Percentiles rank a stretch among this genome's conserved stretches.
Evolutionary conservation across 2,888 invertebrate species (phyloP).

Genomic region (Campoletis raptor): DNA sequence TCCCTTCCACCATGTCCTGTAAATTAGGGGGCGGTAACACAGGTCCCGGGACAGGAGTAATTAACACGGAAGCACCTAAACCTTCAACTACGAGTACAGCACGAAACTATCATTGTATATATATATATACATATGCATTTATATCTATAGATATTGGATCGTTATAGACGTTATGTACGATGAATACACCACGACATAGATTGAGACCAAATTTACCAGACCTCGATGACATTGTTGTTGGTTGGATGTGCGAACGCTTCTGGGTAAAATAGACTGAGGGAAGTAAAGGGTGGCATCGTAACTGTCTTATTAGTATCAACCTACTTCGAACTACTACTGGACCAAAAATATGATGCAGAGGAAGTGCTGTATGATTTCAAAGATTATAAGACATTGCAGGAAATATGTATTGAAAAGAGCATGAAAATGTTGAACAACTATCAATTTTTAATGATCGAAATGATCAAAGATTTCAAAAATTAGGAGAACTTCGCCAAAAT

Average conservation of each 20-base stretch:
- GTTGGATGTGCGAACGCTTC: background rate
- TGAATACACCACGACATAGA: slow-evolving; percentile 30
- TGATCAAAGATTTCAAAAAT: too few relatives aligned
- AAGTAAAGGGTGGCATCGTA: background rate
- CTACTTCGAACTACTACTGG: background rate
- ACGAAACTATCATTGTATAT: slow-evolving; percentile 25
- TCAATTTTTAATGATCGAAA: too few relatives aligned
- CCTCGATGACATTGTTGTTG: slow-evolving; percentile 45
- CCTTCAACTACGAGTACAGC: slow-evolving; percentile 37
- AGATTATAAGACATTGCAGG: too few relatives aligned
- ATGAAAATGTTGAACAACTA: too few relatives aligned
- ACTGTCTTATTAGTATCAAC: slow-evolving; percentile 17
- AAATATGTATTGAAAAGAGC: too few relatives aligned
- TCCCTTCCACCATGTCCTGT: slow-evolving; percentile 62
- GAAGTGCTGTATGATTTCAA: too few relatives aligned
- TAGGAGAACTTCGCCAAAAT: too few relatives aligned
- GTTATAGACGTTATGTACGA: background rate
- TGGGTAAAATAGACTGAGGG: background rate
- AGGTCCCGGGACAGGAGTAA: slow-evolving; percentile 66
- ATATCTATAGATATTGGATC: slow-evolving; percentile 7
- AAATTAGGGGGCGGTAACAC: slow-evolving; percentile 68
- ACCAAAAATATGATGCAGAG: background rate
- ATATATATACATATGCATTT: slow-evolving; percentile 24
- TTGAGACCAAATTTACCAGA: slow-evolving; percentile 48
- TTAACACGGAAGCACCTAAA: slow-evolving; percentile 65